phyloP scores from a whole-genome alignment of 2,888 invertebrate genomes.

The Torymus tubicola region DNA sequence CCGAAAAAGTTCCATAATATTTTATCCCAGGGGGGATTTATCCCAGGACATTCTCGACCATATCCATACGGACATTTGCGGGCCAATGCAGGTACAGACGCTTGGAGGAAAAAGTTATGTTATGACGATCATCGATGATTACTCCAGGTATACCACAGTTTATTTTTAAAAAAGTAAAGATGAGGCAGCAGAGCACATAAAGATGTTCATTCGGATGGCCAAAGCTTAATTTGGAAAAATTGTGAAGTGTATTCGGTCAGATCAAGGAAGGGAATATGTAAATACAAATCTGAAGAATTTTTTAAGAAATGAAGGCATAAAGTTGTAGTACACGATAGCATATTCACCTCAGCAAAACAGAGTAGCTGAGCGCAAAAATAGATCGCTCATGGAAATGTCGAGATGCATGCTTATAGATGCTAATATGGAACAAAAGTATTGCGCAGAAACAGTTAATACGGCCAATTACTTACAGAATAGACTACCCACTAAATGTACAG shows the following conservation, averaged over 20 bases:
- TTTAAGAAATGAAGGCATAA: slow-evolving; percentile 62
- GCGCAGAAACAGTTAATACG: slow-evolving; percentile 58
- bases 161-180: background rate
- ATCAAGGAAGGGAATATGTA: slow-evolving; percentile 63
- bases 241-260: slow-evolving; percentile 47
- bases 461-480: slow-evolving; percentile 59
- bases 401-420: too few species aligned
- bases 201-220: slow-evolving; percentile 30
- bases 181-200: background rate
- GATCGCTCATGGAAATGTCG: slow-evolving; percentile 62
- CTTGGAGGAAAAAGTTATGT: too few species aligned
- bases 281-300: too few species aligned
- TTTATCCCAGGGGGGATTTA: too few species aligned
- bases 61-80: slow-evolving; percentile 6
- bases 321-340: slow-evolving; percentile 60
- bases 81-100: too few species aligned
- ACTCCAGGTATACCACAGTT: too few species aligned
- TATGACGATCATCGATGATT: too few species aligned
- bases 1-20: background rate
- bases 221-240: slow-evolving; percentile 47
- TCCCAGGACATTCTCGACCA: background rate
- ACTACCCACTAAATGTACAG: slow-evolving; percentile 45
- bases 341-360: slow-evolving; percentile 64
- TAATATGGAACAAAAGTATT: slow-evolving; percentile 48
- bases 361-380: slow-evolving; percentile 62